These are phyloP conservation scores for Eumaeus atala DNA, from an alignment of 1,140 invertebrate genomes.

Conservation along the genomic window DNA sequence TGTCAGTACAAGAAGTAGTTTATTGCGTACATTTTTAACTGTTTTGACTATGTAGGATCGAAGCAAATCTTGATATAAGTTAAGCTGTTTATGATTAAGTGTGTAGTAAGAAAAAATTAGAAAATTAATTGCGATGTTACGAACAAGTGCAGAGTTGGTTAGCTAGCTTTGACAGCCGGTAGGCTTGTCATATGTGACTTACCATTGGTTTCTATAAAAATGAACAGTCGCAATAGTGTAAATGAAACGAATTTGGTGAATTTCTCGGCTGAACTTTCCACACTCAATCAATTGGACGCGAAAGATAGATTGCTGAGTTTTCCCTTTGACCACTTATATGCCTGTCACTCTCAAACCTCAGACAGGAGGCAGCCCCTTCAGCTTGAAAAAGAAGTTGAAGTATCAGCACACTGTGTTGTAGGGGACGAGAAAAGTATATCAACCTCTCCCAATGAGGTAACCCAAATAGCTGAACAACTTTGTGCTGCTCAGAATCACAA, in stretches of 20 bases:
- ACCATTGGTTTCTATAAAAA: constrained; percentile 52
- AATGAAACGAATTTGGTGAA: constrained; percentile 67
- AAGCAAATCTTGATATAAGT: constrained; percentile 26
- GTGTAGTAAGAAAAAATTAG: constrained; percentile 21
- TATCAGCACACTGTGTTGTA: constrained; percentile 40
- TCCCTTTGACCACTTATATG: constrained; percentile 64
- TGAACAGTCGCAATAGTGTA: constrained; percentile 66
- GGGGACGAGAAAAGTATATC: constrained; percentile 35
- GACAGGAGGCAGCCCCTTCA: constrained; percentile 39
- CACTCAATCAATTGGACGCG: constrained; percentile 51
- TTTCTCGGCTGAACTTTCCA: constrained; percentile 51
- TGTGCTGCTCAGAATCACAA: constrained; percentile 44
- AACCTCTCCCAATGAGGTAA: constrained; percentile 27
- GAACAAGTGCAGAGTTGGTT: constrained; percentile 46
- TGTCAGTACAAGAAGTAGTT: constrained; percentile 47
- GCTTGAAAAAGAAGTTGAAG: constrained; percentile 47
- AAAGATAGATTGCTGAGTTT: constrained; percentile 59
- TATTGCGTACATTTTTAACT: constrained; percentile 38
- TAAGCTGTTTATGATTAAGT: constrained; percentile 28
- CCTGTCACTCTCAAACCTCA: constrained; percentile 49
- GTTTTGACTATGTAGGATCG: constrained; percentile 53
- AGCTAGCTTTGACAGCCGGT: constrained; percentile 62
- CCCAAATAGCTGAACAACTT: constrained; percentile 32
- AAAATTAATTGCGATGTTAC: constrained; percentile 48
- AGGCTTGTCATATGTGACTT: constrained; percentile 50